Evolutionary conservation across 2,888 invertebrate genomes (phyloP).

Genomic region (Cremastinae sp.): DNA sequence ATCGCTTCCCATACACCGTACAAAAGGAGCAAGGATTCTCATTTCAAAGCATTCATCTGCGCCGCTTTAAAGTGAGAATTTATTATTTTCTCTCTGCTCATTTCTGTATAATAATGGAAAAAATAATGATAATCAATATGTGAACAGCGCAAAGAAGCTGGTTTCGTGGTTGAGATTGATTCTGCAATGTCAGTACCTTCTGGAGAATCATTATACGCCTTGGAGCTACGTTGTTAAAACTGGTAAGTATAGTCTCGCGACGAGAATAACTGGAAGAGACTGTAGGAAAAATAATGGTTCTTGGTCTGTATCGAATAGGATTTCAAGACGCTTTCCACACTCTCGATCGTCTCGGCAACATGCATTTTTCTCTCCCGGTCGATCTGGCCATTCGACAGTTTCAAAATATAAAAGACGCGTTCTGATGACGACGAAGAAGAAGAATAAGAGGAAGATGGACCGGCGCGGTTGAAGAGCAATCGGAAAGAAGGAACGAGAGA

Average conservation of each 20-base stretch:
- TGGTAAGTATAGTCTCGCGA: constrained; percentile 80
- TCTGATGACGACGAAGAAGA: constrained; percentile 67
- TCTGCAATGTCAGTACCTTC: constrained; percentile 90
- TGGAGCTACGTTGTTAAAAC: constrained; percentile 98
- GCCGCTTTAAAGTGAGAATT: constrained; percentile 93
- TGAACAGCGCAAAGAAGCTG: constrained; percentile 91
- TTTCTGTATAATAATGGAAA: too few relatives aligned
- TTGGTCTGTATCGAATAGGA: constrained; percentile 82
- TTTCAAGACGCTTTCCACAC: constrained; percentile 97
- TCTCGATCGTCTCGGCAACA: constrained; percentile 91
- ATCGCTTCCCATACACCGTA: constrained; percentile 94
- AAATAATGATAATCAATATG: constrained; percentile 54
- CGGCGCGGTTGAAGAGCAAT: too few relatives aligned
- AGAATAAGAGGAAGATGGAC: too few relatives aligned
- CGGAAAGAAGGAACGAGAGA: too few relatives aligned
- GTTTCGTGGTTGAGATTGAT: constrained; percentile 97
- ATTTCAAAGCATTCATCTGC: constrained; percentile 99
- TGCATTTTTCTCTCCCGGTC: constrained; percentile 96
- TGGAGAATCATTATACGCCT: constrained; percentile 90
- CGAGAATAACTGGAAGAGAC: neutral
- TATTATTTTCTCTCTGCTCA: neutral
- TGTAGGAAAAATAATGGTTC: neutral
- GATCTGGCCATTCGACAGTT: constrained; percentile 98
- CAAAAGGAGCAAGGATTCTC: constrained; percentile 96
- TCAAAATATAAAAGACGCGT: constrained; percentile 96